Evolutionary conservation across 1,140 invertebrate genomes (phyloP).

Genomic region (Trachelipus rathkii): DNA sequence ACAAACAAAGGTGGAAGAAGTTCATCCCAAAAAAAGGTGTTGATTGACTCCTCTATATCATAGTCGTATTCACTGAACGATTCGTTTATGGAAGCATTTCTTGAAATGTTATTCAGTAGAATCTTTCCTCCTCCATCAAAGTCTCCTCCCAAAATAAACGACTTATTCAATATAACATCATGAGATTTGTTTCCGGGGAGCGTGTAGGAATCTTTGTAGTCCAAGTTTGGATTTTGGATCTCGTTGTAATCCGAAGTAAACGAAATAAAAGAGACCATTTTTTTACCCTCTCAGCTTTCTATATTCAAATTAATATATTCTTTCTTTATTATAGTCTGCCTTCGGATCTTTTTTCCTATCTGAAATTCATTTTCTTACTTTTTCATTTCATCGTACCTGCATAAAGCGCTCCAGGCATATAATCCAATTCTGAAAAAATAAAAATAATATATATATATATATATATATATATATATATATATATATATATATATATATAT

Average conservation of each 20-base stretch:
- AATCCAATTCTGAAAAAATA: no score
- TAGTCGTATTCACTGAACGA: slow-evolving; percentile 26
- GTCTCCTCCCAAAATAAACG: not conserved
- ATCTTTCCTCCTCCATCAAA: not conserved
- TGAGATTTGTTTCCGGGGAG: no score
- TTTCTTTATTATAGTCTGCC: no score
- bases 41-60: slow-evolving; percentile 38
- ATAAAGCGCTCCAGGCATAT: no score
- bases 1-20: slow-evolving; percentile 59
- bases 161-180: no score
- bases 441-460: no score
- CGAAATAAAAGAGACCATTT: not conserved
- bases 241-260: not conserved
- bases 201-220: not conserved
- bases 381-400: no score
- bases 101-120: not conserved
- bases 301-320: no score
- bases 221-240: not conserved
- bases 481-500: no score
- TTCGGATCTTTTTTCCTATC: no score
- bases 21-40: slow-evolving; percentile 56
- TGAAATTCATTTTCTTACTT: no score
- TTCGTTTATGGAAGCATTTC: not conserved
- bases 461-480: no score
- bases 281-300: not conserved